Conservation (phyloP, 1,140 invertebrate genomes). For the Diachasma alloeum region DNA sequence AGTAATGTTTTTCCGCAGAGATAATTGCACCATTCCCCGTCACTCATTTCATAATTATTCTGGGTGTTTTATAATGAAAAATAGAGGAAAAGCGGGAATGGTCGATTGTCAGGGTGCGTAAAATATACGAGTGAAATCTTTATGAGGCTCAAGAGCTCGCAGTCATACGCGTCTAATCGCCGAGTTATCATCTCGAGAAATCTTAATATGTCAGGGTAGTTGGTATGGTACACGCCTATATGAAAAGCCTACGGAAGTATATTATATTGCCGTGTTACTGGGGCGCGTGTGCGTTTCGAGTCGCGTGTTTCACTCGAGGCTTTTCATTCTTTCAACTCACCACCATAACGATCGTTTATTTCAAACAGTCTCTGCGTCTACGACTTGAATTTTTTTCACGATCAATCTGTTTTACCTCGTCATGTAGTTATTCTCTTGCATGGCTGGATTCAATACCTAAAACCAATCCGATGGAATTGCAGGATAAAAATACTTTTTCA, state of each 20-base stretch:
- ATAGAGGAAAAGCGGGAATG: neutral
- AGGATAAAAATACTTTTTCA: neutral
- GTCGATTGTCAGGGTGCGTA: neutral
- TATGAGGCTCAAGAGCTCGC: neutral
- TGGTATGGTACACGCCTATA: neutral
- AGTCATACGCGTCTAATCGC: neutral
- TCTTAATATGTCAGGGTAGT: conserved; percentile 10
- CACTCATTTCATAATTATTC: neutral
- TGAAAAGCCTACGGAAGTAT: neutral
- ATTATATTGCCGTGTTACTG: conserved; percentile 1
- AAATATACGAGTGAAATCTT: neutral
- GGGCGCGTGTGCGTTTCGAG: neutral
- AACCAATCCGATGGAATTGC: neutral
- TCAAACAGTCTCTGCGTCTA: neutral
- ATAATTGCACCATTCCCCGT: neutral
- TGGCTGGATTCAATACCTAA: neutral
- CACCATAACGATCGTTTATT: neutral
- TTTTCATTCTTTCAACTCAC: neutral
- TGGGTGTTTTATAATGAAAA: neutral
- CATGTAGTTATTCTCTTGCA: neutral
- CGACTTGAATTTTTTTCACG: neutral
- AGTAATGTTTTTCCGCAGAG: neutral
- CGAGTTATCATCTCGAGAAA: neutral
- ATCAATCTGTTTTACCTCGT: neutral
- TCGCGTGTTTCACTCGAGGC: neutral